These are phyloP conservation scores for Falco concolor DNA, from an alignment of 2,797 vertebrate genomes.

Conservation along the genomic window DNA sequence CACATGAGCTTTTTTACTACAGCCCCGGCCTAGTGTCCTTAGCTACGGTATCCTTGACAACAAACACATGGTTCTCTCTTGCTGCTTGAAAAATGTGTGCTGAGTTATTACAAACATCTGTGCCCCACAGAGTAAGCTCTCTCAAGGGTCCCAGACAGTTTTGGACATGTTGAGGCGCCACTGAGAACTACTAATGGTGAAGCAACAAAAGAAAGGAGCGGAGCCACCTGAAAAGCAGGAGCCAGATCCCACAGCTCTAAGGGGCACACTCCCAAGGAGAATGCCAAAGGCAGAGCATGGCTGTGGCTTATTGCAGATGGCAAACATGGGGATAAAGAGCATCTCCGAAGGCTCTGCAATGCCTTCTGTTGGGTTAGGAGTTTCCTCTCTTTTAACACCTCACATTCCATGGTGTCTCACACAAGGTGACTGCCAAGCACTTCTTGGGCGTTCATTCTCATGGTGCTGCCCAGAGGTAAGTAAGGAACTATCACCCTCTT, in stretches of 20 bases:
- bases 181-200: not conserved
- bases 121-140: not conserved
- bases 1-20: not conserved
- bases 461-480: not conserved
- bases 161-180: not conserved
- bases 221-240: not conserved
- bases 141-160: not conserved
- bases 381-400: not conserved
- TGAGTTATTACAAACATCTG: slow-evolving; percentile 3
- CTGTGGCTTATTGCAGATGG: not conserved
- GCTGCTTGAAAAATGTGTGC: not conserved
- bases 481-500: not conserved
- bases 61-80: not conserved
- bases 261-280: not conserved
- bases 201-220: not conserved
- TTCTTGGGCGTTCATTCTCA: not conserved
- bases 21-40: not conserved
- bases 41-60: not conserved
- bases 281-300: not conserved
- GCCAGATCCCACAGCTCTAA: not conserved
- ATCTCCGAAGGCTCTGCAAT: not conserved
- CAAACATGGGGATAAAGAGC: not conserved
- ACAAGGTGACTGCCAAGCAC: not conserved
- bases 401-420: not conserved
- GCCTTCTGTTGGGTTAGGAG: not conserved